Percentiles rank a stretch among this genome's conserved stretches.
Conservation (phyloP, 2,797 vertebrate genomes). For the Streptopelia turtur region DNA sequence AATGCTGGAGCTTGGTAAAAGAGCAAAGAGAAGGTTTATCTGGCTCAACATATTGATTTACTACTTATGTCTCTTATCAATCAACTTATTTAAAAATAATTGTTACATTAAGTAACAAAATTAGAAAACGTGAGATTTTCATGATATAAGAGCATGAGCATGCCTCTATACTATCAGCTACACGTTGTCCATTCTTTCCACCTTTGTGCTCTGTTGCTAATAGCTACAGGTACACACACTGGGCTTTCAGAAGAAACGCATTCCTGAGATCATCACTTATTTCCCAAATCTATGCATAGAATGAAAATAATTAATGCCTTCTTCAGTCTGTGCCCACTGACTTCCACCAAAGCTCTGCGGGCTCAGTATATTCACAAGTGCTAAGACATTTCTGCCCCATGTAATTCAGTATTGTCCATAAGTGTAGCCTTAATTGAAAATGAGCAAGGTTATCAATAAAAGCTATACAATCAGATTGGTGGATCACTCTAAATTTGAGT, state of each 20-base stretch:
- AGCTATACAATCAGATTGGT: background rate
- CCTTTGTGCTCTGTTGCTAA: background rate
- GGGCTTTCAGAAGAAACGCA: background rate
- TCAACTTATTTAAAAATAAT: too few relatives aligned
- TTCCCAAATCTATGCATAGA: background rate
- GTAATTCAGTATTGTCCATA: background rate
- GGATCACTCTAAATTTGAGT: background rate
- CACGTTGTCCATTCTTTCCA: background rate
- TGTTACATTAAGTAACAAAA: background rate
- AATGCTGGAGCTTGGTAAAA: background rate
- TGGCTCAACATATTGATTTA: background rate
- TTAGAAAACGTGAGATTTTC: background rate
- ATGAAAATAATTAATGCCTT: background rate
- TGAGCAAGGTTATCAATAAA: background rate
- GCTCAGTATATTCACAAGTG: background rate
- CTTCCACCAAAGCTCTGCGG: background rate
- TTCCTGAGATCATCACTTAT: background rate
- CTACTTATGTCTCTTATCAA: too few relatives aligned
- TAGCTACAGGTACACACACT: too few relatives aligned
- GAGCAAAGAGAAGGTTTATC: background rate
- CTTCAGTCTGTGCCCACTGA: background rate
- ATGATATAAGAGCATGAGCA: background rate
- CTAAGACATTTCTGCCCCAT: background rate
- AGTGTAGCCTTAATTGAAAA: background rate
- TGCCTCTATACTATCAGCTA: background rate